Conservation (phyloP, 2,888 invertebrate species). For the Zootermopsis nevadensis region DNA sequence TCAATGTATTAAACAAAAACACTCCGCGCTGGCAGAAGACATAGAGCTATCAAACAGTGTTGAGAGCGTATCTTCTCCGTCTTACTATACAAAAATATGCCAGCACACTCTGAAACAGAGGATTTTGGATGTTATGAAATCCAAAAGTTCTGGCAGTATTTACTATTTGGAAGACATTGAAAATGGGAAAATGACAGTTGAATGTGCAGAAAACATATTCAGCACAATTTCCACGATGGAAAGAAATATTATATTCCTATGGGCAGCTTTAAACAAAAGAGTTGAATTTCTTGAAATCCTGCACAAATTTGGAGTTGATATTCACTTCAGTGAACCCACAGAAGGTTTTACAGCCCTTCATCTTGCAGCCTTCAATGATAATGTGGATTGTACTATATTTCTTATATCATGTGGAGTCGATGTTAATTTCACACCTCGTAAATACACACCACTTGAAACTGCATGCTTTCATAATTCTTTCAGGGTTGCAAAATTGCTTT, state of each 20-base stretch:
- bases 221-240: slow-evolving; percentile 69
- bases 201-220: slow-evolving; percentile 68
- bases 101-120: background rate
- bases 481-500: slow-evolving; percentile 81
- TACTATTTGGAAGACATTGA: slow-evolving; percentile 68
- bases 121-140: slow-evolving; percentile 34
- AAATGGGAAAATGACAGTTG: slow-evolving; percentile 71
- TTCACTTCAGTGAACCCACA: slow-evolving; percentile 76
- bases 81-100: background rate
- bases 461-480: slow-evolving; percentile 90
- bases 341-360: slow-evolving; percentile 78
- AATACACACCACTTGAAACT: slow-evolving; percentile 87
- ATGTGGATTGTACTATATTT: slow-evolving; percentile 75
- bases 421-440: slow-evolving; percentile 75
- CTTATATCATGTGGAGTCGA: slow-evolving; percentile 76
- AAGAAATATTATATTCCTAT: slow-evolving; percentile 77
- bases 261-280: slow-evolving; percentile 79
- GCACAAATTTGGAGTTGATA: slow-evolving; percentile 75
- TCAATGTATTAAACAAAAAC: background rate
- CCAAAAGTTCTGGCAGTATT: background rate
- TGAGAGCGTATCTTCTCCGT: background rate
- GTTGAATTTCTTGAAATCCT: slow-evolving; percentile 74
- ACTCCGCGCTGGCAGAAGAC: slow-evolving; percentile 5
- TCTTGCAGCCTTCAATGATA: slow-evolving; percentile 83
- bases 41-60: background rate